Base-by-base conservation (phyloP, 2,797 vertebrate species). In the Rhyacichthys aspro region DNA sequence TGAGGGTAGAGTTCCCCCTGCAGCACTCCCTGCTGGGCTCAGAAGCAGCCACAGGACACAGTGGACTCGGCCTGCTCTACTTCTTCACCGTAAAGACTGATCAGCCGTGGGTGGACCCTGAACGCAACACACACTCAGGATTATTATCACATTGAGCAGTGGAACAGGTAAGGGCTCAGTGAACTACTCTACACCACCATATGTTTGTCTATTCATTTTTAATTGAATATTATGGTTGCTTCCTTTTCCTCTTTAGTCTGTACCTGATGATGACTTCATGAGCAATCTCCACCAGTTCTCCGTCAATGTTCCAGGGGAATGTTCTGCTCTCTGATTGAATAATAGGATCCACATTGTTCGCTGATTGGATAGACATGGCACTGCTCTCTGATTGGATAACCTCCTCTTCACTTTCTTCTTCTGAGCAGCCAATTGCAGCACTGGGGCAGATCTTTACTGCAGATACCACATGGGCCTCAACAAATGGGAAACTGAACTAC, bases 401-500 rank as follows among this genome's bases (percentile, higher is more conserved):
- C 55, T 81, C 81, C 19, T 82, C 82, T 0, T 59, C 82, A 5
- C 86, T 80, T 7, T 77, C 81, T 16, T 83, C 87, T 16, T 90
- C 90, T 0, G 61, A 56, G 63, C 81, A 82, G 54, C 69, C 75
- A 33, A 17, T 75, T 59, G 45, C 61, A 10, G 64, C 78, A 36
- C 28, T 83, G 0, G 88, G 90, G 0, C 87, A 72, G 47, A 99
- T 83, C 88, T 87, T 95, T 54, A 98, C 94, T 34, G 94, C 95
- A 70, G 84, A 86, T 63, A 96, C 94, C 0, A 82, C 79, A 38
- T 94, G 94, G 0, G 93, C 94, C 81, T 98, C 95, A 84, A 98
- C 93, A 58, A 98, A 98, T 38, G 96, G 91, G 91, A 97, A 97
- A 79, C 72, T 93, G 83, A 98, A 96, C 97, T 98, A 91, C n/a